These are phyloP conservation scores for Cephus rjabovi DNA, from an alignment of 2,888 invertebrate species.

Conservation along the genomic window DNA sequence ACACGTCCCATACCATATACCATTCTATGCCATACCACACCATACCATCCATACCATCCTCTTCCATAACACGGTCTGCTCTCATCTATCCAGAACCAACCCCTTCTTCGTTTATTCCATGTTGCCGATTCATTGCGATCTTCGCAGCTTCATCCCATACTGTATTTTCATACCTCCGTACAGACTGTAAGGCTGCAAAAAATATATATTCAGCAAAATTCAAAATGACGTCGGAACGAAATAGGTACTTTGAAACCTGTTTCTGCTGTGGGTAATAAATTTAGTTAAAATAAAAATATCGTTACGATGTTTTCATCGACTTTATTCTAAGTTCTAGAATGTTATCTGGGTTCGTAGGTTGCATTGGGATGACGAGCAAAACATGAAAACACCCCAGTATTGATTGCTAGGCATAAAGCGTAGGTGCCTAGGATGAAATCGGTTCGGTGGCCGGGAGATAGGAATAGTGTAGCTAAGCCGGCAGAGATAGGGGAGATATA, in stretches of 20 bases:
- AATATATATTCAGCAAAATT: not conserved
- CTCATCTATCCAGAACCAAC: not conserved
- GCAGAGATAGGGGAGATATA: constrained; percentile 43
- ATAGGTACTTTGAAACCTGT: not conserved
- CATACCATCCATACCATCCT: constrained; percentile 20
- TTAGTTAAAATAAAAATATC: not conserved
- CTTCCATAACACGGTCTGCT: constrained; percentile 3
- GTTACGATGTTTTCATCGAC: not conserved
- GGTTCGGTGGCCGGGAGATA: constrained; percentile 49
- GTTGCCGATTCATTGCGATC: constrained; percentile 40
- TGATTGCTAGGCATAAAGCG: constrained; percentile 41
- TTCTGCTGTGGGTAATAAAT: not conserved
- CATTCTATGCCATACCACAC: constrained; percentile 26
- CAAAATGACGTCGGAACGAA: not conserved
- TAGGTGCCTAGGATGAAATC: constrained; percentile 37
- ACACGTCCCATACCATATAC: constrained; percentile 29
- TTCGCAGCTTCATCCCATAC: constrained; percentile 35
- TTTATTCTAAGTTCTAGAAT: not conserved
- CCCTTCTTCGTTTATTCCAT: constrained; percentile 27
- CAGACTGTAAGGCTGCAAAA: not conserved
- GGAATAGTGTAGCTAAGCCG: constrained; percentile 47
- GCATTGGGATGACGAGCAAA: not conserved
- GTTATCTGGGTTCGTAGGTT: not conserved
- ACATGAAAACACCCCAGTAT: constrained; percentile 26
- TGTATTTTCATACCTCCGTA: not conserved